phyloP scores from a whole-genome alignment of 2,113 vertebrate genomes.

The Gopherus flavomarginatus region DNA sequence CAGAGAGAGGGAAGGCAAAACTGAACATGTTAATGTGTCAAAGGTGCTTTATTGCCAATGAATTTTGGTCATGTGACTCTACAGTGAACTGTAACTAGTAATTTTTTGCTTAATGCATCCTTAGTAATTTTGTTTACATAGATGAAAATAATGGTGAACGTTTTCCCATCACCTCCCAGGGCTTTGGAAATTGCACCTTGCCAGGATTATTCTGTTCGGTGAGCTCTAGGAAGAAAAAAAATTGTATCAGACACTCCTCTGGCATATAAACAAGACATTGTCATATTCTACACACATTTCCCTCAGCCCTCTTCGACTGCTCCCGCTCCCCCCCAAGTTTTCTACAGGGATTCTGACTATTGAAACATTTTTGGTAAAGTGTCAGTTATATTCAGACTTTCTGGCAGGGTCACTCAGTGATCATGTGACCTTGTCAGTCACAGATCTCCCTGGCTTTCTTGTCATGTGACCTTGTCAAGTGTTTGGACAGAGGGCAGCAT shows the following conservation, averaged over 20 bases:
- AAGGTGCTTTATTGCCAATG: not conserved
- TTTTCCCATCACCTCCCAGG: not conserved
- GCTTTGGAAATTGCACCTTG: too few relatives aligned
- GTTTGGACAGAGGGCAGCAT: conserved; percentile 43
- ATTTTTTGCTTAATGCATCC: not conserved
- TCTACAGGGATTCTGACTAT: not conserved
- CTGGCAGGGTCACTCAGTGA: conserved; percentile 43
- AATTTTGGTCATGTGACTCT: not conserved
- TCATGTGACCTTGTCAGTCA: conserved; percentile 53
- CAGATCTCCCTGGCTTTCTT: conserved; percentile 4
- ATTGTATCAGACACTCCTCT: not conserved
- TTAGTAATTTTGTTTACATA: not conserved
- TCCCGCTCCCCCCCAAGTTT: not conserved
- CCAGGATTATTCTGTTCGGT: not conserved
- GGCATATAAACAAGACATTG: not conserved
- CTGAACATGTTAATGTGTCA: not conserved
- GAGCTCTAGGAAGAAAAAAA: not conserved
- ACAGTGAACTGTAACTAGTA: not conserved
- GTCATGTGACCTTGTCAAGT: conserved; percentile 59
- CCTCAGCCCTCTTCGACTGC: not conserved
- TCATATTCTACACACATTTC: not conserved
- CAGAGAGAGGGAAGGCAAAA: not conserved
- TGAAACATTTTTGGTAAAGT: conserved; percentile 7
- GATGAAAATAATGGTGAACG: not conserved
- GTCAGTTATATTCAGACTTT: conserved; percentile 29